Evolutionary conservation across 1,140 invertebrate genomes (phyloP), one percentile per base, ranked within the genome.

Genomic region (Acromyrmex echinatior): DNA sequence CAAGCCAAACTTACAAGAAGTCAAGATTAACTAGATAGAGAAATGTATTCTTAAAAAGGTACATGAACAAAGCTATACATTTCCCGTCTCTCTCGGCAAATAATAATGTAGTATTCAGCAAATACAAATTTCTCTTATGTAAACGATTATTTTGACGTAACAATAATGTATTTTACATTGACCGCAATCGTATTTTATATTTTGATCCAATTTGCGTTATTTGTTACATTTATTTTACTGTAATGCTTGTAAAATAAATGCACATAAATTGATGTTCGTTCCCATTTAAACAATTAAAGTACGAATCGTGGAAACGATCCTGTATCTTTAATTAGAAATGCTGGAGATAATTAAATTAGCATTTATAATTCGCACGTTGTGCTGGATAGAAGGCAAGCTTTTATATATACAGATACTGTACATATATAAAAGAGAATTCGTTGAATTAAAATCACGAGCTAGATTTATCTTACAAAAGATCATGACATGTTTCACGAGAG

Each of bases 31-130:
- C 25, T n/a, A 77, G 10, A 35, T 62, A 49, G 16, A 77, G 21
- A 65, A 65, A 65, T 78, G 6, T 65, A 78, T 78, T 49, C 60
- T 45, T 77, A 39, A 60, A 76, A 31, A 25, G 16, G 28, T 9
- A 39, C 21, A 21, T 10, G 39, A 73, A 25, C 25, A 25, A 62
- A 2, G 21, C 1, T 28, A 62, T 45, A n/a, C 58, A 49, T 49
- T 62, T 63, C 25, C 60, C 25, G 25, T 4, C 21, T 21, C 21
- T 21, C 21, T 21, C 35, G 25, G 58, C 7, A 39, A 78, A 49
- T 78, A 18, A 63, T 14, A 16, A 63, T 14, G 16, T 16, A 35
- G 16, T 45, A 21, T 39, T 45, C 35, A 62, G 25, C 16, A 18
- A 49, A 63, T 63, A 49, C 1, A 78, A 78, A 49, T 78, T 78